Evolutionary conservation across 2,888 invertebrate species (phyloP), one percentile per base, ranked within the genome.

Genomic region (Stenurella melanura): DNA sequence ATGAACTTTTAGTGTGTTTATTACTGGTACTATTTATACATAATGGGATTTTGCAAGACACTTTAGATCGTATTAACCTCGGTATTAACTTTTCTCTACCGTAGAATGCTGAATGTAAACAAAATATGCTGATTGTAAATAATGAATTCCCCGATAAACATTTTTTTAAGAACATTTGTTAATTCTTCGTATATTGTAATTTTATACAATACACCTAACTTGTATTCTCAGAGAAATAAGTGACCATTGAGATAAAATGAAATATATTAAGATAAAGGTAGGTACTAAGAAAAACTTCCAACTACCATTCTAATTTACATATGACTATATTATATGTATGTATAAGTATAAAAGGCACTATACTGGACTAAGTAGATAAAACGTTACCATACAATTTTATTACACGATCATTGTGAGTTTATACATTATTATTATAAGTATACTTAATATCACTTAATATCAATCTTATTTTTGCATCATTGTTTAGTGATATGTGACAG

Each of bases 161-260:
- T 42, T 42, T 50, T n/a, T 50, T n/a, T n/a, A 50, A n/a, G 50
- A n/a, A 50, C 38, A 34, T 38, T 18, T 64, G 63, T 38, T 64
- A 12, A 11, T 42, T 64, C 64, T 38, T 64, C 11, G 64, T 42
- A 64, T 15, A 64, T 18, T 64, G 64, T 38, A 64, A 64, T 19
- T 19, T 60, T 26, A 64, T 64, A 64, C 15, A 64, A 11, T 18
- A 11, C 19, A 17, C 64, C 6, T 64, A 5, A 42, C 42, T 64
- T 50, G n/a, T 64, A 19, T 42, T 64, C 50, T 50, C 15, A 64
- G 64, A n/a, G n/a, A n/a, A n/a, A 19, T 64, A 64, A 42, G 42
- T 64, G 19, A 42, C 42, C 26, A 64, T 42, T 18, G 42, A 18
- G 50, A 50, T 50, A 50, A 42, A 64, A 64, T 15, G 18, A 42